Base-by-base conservation (phyloP, 2,797 vertebrate species). In the Sebastes ruberrimus region DNA sequence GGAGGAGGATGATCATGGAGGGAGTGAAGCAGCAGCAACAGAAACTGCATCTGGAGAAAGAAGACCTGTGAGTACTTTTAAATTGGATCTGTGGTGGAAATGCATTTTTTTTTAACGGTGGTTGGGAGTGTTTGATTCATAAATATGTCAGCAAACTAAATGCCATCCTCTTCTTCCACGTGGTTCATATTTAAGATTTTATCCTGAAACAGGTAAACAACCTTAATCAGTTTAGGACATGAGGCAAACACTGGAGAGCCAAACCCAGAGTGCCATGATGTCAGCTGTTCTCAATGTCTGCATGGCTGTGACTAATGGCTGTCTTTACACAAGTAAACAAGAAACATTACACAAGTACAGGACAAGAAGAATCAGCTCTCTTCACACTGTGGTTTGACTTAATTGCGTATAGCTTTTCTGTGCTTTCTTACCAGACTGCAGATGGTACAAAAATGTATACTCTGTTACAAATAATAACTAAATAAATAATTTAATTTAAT, bases 61-160 rank as follows among this genome's bases (percentile, higher is more conserved):
- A 67, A 35, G 80, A 79, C 56, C 82, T 18, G 93, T 93, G 78
- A 93, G 94, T 92, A 6, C 1, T 23, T 64, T 56, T 6, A 63
- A 20, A 16, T 1, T 13, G 11, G 1, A 1, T 63, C 2, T 10
- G 20, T 11, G 1, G 27, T 28, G 6, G 8, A 59, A 57, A 27
- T 13, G 1, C 0, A 4, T 4, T 38, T 38, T 13, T 35, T 38
- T 13, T 20, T 3, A 6, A 7, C 3, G 9, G 3, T 18, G 28
- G 2, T 6, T 33, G n/a, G 23, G 25, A 28, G 2, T 13, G n/a
- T 64, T 7, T 74, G 7, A n/a, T 10, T 25, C 38, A 27, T n/a
- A 22, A 25, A 60, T 33, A 14, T 16, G 5, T 2, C 20, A 2
- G 30, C 5, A 62, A 78, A 35, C 20, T 56, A 3, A 35, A 38